Evolutionary conservation across 2,888 invertebrate genomes (phyloP).

Genomic region (Sphecodes monilicornis): DNA sequence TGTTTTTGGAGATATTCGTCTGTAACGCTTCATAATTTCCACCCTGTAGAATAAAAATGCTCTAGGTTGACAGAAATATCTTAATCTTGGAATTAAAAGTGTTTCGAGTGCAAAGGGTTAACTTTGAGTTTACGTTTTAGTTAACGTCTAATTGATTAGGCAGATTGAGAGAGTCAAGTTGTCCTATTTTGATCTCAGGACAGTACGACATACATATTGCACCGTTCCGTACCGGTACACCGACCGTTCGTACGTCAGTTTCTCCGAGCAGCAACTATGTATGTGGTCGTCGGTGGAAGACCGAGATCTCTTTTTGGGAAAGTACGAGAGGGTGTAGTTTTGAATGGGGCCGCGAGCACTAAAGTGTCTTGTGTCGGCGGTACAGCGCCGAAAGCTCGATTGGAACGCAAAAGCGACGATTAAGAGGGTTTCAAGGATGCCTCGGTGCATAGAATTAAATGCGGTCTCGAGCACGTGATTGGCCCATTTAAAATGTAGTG

Average conservation of each 20-base stretch:
- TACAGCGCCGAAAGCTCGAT: not conserved
- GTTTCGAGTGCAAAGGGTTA: no score
- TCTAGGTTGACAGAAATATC: no score
- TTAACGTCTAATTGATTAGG: no score
- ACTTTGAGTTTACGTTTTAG: no score
- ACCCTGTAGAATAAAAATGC: no score
- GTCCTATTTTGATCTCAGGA: not conserved
- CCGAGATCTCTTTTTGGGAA: not conserved
- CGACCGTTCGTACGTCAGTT: not conserved
- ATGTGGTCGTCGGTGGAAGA: not conserved
- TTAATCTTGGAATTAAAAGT: no score
- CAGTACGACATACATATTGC: not conserved
- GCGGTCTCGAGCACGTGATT: constrained; percentile 43
- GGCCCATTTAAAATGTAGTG: constrained; percentile 57
- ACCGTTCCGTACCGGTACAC: not conserved
- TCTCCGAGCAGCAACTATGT: not conserved
- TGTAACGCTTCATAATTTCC: no score
- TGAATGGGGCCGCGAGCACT: not conserved
- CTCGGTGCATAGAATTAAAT: constrained; percentile 51
- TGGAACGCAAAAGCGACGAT: constrained; percentile 25
- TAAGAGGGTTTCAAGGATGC: constrained; percentile 42
- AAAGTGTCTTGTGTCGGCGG: constrained; percentile 4
- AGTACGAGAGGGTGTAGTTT: not conserved
- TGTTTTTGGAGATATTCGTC: no score
- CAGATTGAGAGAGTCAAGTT: no score